Evolutionary conservation across 2,113 vertebrate species (phyloP), one percentile per base, ranked within the genome.

Genomic region (Beaufortia kweichowensis): DNA sequence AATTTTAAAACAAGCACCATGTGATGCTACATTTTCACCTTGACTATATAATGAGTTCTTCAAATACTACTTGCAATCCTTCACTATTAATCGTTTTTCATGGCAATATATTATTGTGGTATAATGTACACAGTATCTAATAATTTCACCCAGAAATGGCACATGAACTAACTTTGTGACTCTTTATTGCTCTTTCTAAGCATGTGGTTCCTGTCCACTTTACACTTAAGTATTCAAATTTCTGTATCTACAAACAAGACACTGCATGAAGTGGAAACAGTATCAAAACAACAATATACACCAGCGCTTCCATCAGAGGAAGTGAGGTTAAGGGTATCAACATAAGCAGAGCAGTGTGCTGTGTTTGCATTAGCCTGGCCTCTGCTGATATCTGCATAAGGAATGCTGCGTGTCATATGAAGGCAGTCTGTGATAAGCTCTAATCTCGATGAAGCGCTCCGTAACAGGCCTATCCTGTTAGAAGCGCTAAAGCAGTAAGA

Each of bases 361-460:
- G 78, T 84, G 83, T 87, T 84, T 85, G 84, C 86, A 86, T 86
- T 73, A 74, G 79, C 83, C 78, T 65, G 78, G 69, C 10, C 29
- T 59, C 79, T 61, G 76, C 82, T 57, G 50, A 79, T 77, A 89
- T 91, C 87, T 88, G 80, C 85, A 89, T 86, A 86, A 89, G 84
- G 89, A 88, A 89, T 86, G 84, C 81, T 76, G 46, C 33, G 80
- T 80, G 83, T 78, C 86, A 78, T 84, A 83, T 85, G 84, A 89
- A 91, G 85, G 83, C 90, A 85, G 88, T 83, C 86, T 87, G 87
- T 43, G 86, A 88, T 89, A 88, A 89, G 86, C 82, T 72, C 72
- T 90, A 87, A 90, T 91, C 85, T 88, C 86, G 85, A 89, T 88
- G 84, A 90, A 86, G 87, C 82, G 77, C 77, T 80, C 75, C 12